A percentile compares a stretch with the other conserved stretches of the same genome.
Evolutionary conservation across 2,797 vertebrate species (phyloP).

Genomic region (Carcharodon carcharias): DNA sequence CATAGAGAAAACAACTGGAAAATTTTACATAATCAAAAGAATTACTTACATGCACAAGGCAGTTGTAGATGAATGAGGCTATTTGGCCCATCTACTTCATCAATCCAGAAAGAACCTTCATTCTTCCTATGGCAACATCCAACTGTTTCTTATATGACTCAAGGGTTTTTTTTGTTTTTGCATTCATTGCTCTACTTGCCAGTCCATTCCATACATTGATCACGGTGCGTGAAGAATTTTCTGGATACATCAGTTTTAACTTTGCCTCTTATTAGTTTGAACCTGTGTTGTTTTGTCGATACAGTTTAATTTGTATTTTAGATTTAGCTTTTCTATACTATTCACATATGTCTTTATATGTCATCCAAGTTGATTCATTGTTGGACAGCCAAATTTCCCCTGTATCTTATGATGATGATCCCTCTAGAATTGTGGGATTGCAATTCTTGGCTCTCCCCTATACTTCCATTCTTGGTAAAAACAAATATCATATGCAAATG

Average conservation of each 20-base stretch:
- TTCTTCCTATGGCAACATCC: background rate
- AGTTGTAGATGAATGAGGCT: background rate
- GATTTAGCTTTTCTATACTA: background rate
- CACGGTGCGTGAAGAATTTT: background rate
- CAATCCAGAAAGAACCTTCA: background rate
- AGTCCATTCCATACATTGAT: background rate
- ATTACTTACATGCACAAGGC: background rate
- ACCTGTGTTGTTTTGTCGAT: background rate
- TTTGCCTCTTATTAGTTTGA: background rate
- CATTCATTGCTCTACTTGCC: background rate
- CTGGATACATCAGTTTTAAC: background rate
- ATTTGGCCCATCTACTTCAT: background rate
- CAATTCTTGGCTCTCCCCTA: background rate
- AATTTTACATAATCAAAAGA: background rate
- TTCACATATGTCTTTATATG: background rate
- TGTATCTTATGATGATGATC: background rate
- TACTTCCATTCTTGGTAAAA: background rate
- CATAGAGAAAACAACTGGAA: background rate
- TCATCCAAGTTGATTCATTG: background rate
- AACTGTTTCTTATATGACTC: background rate
- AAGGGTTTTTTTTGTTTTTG: background rate
- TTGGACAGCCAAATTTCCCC: background rate
- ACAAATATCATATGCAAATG: background rate
- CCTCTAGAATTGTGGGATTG: background rate
- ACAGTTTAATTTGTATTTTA: background rate